These are phyloP conservation scores for Sphaeridia pumilis DNA, from an alignment of 2,888 invertebrate genomes.

Conservation along the genomic window DNA sequence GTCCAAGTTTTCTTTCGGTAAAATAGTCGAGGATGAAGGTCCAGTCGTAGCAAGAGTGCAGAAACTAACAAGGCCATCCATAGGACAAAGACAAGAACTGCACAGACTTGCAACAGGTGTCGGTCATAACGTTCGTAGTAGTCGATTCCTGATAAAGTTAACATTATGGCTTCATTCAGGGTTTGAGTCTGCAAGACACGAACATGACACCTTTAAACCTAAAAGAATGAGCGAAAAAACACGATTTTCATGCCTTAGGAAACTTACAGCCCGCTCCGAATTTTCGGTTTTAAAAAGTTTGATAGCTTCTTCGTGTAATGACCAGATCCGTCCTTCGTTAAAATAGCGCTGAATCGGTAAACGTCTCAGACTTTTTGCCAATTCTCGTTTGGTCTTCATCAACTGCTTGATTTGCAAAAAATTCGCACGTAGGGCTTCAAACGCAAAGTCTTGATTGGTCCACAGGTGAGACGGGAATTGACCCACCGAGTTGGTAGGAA, in stretches of 20 bases:
- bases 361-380: too few species aligned
- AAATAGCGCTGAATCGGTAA: too few species aligned
- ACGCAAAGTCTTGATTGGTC: constrained; percentile 24
- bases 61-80: constrained; percentile 56
- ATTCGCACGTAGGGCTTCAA: constrained; percentile 28
- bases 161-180: constrained; percentile 12
- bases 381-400: constrained; percentile 20
- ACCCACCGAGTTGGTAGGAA: constrained; percentile 80
- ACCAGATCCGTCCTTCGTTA: too few species aligned
- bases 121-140: constrained; percentile 84
- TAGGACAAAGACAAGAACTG: constrained; percentile 55
- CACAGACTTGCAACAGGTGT: constrained; percentile 51
- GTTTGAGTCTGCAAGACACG: constrained; percentile 10
- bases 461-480: constrained; percentile 37
- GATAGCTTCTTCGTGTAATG: too few species aligned
- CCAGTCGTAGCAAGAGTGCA: constrained; percentile 37
- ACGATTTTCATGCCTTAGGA: too few species aligned
- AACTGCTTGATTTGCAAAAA: constrained; percentile 28
- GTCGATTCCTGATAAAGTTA: constrained; percentile 52
- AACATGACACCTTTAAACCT: too few species aligned
- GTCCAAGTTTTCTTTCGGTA: neutral
- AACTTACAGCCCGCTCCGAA: too few species aligned
- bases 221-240: too few species aligned
- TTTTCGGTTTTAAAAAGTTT: too few species aligned
- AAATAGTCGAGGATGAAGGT: neutral